A percentile compares a stretch with the other conserved stretches of the same genome.
Evolutionary conservation across 1,140 invertebrate species (phyloP).

Genomic region (Hyles vespertilio): DNA sequence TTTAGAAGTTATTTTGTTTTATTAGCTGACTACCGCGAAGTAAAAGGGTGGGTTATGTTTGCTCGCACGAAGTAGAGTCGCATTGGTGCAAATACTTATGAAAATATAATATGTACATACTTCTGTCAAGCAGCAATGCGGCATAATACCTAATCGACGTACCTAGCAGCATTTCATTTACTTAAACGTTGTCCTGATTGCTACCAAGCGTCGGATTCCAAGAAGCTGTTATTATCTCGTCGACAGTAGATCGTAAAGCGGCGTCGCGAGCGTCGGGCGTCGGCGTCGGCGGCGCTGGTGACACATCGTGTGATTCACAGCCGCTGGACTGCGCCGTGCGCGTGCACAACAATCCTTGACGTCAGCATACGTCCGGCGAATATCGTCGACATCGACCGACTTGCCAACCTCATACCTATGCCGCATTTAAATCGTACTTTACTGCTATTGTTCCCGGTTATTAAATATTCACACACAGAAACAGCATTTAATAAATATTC

Average conservation of each 20-base stretch:
- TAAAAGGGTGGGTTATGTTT: no score
- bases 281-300: conserved; percentile 31
- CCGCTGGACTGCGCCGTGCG: conserved; percentile 22
- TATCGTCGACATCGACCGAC: conserved; percentile 24
- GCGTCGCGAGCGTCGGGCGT: conserved; percentile 19
- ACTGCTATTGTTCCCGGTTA: no score
- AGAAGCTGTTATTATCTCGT: conserved; percentile 37
- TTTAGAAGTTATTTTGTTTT: no score
- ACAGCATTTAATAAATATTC: no score
- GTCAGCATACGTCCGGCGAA: conserved; percentile 53
- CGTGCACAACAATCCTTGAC: conserved; percentile 57
- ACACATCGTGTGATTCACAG: conserved; percentile 64
- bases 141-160: not conserved
- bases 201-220: conserved; percentile 21
- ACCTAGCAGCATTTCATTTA: conserved; percentile 4
- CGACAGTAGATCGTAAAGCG: conserved; percentile 19
- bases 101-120: no score
- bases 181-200: conserved; percentile 5
- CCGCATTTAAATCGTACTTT: no score
- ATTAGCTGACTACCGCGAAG: no score
- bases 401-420: no score
- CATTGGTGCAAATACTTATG: no score
- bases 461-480: no score
- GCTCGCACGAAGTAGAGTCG: no score
- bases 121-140: no score